phyloP scores from a whole-genome alignment of 2,888 invertebrate genomes.

The Plagodis dolabraria region DNA sequence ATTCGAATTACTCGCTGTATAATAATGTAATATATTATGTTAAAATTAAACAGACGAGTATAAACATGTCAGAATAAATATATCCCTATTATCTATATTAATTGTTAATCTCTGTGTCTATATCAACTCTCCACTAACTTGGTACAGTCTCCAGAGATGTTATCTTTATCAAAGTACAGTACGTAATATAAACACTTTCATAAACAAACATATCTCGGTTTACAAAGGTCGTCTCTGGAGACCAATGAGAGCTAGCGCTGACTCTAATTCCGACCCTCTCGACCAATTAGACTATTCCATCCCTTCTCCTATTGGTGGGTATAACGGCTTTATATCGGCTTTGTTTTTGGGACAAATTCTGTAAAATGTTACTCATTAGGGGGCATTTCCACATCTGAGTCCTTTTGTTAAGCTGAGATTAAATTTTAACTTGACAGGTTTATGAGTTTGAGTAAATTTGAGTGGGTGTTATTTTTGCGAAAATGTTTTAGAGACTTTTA shows the following conservation, averaged over 20 bases:
- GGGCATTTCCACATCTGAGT: constrained; percentile 24
- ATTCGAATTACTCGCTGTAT: too few relatives aligned
- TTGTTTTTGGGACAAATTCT: constrained; percentile 17
- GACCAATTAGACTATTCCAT: constrained; percentile 27
- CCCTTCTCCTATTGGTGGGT: constrained; percentile 24
- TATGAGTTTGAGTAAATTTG: constrained; percentile 11
- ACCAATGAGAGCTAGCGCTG: constrained; percentile 25
- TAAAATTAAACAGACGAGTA: too few relatives aligned
- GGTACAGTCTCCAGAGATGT: constrained; percentile 8
- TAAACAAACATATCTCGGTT: constrained; percentile 18
- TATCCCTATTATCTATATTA: not conserved
- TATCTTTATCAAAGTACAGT: constrained; percentile 17
- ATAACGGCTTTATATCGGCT: constrained; percentile 13
- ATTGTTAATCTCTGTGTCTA: not conserved
- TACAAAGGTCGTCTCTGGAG: constrained; percentile 27
- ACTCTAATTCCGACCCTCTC: constrained; percentile 22
- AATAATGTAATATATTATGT: too few relatives aligned
- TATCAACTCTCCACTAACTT: constrained; percentile 8
- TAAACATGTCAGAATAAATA: too few relatives aligned
- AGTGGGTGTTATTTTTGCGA: not conserved
- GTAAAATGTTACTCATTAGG: constrained; percentile 19
- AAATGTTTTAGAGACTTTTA: too few relatives aligned
- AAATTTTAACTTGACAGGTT: constrained; percentile 31
- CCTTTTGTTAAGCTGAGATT: constrained; percentile 26
- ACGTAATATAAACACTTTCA: constrained; percentile 7